Evolutionary conservation across 2,113 vertebrate genomes (phyloP).

Genomic region (Platysternon megacephalum): DNA sequence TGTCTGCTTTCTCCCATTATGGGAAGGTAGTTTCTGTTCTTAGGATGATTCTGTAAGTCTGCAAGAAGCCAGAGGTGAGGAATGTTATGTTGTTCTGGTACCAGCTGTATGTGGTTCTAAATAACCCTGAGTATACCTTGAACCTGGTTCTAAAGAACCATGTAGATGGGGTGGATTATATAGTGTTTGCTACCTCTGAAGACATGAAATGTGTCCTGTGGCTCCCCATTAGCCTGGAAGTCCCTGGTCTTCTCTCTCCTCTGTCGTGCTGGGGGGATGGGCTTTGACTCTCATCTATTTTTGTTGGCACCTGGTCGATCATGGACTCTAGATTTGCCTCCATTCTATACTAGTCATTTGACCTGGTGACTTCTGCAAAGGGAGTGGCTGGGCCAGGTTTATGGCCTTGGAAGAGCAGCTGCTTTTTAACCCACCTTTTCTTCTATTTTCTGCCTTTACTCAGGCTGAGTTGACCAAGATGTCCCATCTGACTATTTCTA

Average conservation of each 20-base stretch:
- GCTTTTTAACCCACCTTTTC: background rate
- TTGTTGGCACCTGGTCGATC: background rate
- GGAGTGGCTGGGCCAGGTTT: background rate
- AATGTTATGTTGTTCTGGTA: background rate
- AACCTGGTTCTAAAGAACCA: background rate
- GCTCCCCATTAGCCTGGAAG: background rate
- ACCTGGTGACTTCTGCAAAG: background rate
- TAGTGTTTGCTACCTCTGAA: background rate
- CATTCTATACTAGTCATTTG: background rate
- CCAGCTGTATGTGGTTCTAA: background rate
- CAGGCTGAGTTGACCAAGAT: background rate
- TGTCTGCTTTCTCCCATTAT: background rate
- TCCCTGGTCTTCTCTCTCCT: background rate
- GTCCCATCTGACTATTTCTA: background rate
- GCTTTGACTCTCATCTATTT: background rate
- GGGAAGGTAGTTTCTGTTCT: background rate
- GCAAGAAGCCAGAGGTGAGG: background rate
- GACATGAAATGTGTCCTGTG: background rate
- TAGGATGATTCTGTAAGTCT: background rate
- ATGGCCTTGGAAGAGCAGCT: background rate
- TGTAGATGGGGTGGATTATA: background rate
- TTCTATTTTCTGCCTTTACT: background rate
- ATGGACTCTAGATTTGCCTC: background rate
- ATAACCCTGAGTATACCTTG: background rate
- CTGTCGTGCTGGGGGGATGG: background rate